Evolutionary conservation across 2,888 invertebrate genomes (phyloP), one percentile per base, ranked within the genome.

Genomic region (Pollenia labialis): DNA sequence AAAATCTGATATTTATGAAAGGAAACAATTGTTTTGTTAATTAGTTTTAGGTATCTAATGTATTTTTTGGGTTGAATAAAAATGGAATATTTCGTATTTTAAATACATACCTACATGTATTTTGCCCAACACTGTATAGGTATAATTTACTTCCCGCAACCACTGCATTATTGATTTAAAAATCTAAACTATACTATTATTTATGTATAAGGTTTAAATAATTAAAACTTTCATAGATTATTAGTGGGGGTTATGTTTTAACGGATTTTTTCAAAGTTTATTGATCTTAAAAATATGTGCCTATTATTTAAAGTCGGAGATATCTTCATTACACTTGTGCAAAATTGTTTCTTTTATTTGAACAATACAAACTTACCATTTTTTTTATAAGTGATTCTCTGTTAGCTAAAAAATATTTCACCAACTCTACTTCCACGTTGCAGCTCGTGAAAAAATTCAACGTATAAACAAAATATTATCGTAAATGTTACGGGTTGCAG

Each of bases 361-460:
- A 32, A 32, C 32, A 32, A 14, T 3, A 8, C 12, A 58, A n/a
- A 76, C 76, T 72, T 77, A 85, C 85, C 85, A 85, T 85, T 72
- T 66, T 18, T n/a, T 58, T 81, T 50, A 58, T 71, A 23, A 56
- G 66, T 50, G 50, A 44, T 84, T 84, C 74, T 42, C 74, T 68
- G 16, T 60, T 85, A 46, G 79, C 80, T 69, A 85, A 80, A 80
- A 85, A 85, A 46, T 84, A 16, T 56, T 84, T 84, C 6, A 46
- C 84, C 46, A 80, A 82, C 23, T 76, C 62, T 46, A 75, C 40
- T 87, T 87, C 86, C 86, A 87, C 86, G 83, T 81, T 87, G 83
- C 80, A 72, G 66, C 42, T 66, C 83, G 12, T 32, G 48, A 60
- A 23, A 32, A 23, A 68, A 71, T n/a, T 44, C 48, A 85, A 68